Conservation (phyloP, 2,888 invertebrate genomes). For the Leptinotarsa tumamoca region DNA sequence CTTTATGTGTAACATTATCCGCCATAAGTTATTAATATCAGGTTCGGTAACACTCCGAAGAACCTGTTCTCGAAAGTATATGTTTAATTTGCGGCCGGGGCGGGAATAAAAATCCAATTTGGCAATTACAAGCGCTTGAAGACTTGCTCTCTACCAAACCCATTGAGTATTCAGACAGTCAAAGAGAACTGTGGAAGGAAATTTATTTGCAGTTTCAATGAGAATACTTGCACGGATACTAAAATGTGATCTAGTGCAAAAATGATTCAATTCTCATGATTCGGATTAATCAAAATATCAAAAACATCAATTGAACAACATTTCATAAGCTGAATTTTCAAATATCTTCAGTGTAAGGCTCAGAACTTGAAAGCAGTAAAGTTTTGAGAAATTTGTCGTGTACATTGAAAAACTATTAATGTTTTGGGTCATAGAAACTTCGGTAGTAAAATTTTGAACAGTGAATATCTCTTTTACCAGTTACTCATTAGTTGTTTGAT, state of each 20-base stretch:
- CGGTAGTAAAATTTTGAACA: too few species aligned
- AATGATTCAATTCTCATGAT: too few species aligned
- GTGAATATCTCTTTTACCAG: too few species aligned
- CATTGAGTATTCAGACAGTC: conserved; percentile 24
- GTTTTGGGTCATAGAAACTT: too few species aligned
- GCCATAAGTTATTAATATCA: conserved; percentile 34
- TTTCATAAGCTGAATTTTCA: too few species aligned
- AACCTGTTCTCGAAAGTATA: conserved; percentile 21
- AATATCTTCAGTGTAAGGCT: not conserved
- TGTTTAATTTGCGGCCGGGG: conserved; percentile 23
- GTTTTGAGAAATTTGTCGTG: too few species aligned
- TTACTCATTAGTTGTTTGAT: too few species aligned
- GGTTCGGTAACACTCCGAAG: conserved; percentile 17
- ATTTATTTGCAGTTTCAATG: not conserved
- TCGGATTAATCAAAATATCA: too few species aligned
- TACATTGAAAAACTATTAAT: too few species aligned
- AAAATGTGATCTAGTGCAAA: not conserved
- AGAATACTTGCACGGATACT: not conserved
- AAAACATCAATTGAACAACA: too few species aligned
- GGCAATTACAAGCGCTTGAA: conserved; percentile 34
- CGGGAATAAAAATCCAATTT: conserved; percentile 38
- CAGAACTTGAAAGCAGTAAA: too few species aligned
- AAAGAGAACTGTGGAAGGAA: not conserved
- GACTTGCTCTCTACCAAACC: conserved; percentile 26
- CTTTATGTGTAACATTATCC: conserved; percentile 38